Percentiles rank a stretch among this genome's conserved stretches.
phyloP scores from a whole-genome alignment of 2,888 invertebrate species.

The Pteria penguin region DNA sequence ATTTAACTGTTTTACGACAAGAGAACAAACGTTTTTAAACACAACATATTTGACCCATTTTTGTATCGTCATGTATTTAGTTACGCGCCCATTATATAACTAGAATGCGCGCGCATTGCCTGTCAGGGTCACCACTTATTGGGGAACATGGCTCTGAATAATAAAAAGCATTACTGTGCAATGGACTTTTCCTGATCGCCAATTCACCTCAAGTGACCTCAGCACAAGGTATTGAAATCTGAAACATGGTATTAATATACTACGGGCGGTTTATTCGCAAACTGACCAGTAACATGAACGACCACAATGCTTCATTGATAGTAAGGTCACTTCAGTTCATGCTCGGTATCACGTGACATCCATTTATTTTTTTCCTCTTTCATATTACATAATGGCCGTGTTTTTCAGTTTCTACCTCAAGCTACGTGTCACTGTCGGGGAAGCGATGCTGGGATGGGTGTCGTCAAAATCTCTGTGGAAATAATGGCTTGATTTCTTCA shows the following conservation, averaged over 20 bases:
- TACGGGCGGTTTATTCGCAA: neutral
- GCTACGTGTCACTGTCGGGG: neutral
- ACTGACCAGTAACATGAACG: slow-evolving; percentile 3
- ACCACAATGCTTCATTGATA: neutral
- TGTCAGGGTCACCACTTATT: slow-evolving; percentile 34
- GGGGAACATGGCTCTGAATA: slow-evolving; percentile 37
- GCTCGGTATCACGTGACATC: slow-evolving; percentile 40
- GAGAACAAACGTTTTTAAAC: slow-evolving; percentile 14
- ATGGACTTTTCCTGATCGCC: slow-evolving; percentile 1
- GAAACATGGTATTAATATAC: neutral
- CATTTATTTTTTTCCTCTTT: slow-evolving; percentile 19
- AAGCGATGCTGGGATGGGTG: neutral
- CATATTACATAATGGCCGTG: slow-evolving; percentile 31
- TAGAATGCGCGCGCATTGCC: slow-evolving; percentile 44
- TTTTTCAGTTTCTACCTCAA: slow-evolving; percentile 41
- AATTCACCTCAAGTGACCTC: slow-evolving; percentile 34
- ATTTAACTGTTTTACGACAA: neutral
- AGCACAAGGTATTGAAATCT: neutral
- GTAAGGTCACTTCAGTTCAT: slow-evolving; percentile 43
- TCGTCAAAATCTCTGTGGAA: neutral
- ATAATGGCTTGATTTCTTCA: slow-evolving; percentile 1
- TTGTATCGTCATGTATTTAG: slow-evolving; percentile 19
- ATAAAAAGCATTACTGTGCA: slow-evolving; percentile 18
- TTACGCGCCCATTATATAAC: slow-evolving; percentile 51
- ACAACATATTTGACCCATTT: slow-evolving; percentile 31